Evolutionary conservation across 2,888 invertebrate species (phyloP).

Genomic region (Chrysomela aeneicollis): DNA sequence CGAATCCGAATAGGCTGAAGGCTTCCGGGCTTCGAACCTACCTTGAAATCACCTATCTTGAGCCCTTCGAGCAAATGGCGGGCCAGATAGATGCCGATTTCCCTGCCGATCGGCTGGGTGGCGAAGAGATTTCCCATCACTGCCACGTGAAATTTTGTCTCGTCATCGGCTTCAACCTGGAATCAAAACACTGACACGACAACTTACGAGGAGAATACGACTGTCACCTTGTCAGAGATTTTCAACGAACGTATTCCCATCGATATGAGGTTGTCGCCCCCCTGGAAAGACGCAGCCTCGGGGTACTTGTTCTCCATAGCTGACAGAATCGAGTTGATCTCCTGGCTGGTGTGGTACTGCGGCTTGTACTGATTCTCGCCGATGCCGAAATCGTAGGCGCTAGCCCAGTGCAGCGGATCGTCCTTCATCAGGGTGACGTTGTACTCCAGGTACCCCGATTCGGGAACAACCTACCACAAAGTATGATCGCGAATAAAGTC

Average conservation of each 20-base stretch:
- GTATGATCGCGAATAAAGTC: too few species aligned
- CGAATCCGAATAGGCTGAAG: too few species aligned
- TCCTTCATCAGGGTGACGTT: slow-evolving; percentile 85
- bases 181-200: slow-evolving; percentile 8
- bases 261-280: slow-evolving; percentile 73
- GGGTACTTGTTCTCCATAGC: slow-evolving; percentile 75
- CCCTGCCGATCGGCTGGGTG: slow-evolving; percentile 84
- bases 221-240: slow-evolving; percentile 77
- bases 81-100: slow-evolving; percentile 82
- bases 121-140: slow-evolving; percentile 85
- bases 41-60: slow-evolving; percentile 67
- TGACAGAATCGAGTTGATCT: slow-evolving; percentile 71
- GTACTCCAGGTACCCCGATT: slow-evolving; percentile 66
- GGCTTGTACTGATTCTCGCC: slow-evolving; percentile 72
- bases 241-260: slow-evolving; percentile 75
- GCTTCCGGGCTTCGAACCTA: neutral
- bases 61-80: slow-evolving; percentile 81
- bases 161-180: slow-evolving; percentile 63
- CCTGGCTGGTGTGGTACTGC: slow-evolving; percentile 71
- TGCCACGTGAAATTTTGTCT: slow-evolving; percentile 82
- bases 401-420: slow-evolving; percentile 84
- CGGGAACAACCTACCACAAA: slow-evolving; percentile 62
- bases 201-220: too few species aligned
- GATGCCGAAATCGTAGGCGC: slow-evolving; percentile 78
- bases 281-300: slow-evolving; percentile 73